Evolutionary conservation across 2,113 vertebrate genomes (phyloP).

Genomic region (Paralichthys olivaceus): DNA sequence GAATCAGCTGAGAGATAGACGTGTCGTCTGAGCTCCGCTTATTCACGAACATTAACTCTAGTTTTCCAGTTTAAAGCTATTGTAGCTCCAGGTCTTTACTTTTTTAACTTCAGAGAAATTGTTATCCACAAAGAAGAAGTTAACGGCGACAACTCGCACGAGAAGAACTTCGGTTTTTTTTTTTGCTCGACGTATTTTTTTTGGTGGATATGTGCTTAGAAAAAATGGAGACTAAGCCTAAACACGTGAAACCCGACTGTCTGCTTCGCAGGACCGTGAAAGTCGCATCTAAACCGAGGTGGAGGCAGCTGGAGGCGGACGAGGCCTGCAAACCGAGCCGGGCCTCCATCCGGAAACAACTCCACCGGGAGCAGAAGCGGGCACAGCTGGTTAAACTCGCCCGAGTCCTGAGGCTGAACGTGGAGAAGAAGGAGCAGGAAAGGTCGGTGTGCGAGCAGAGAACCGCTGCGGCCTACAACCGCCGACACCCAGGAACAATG

Average conservation of each 20-base stretch:
- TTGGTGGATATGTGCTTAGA: conserved; percentile 60
- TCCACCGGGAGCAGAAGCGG: conserved; percentile 18
- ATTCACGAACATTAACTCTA: too few species aligned
- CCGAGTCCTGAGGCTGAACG: too few species aligned
- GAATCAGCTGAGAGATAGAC: accelerated
- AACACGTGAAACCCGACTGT: neutral
- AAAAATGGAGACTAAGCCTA: conserved; percentile 42
- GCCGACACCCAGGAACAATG: conserved; percentile 51
- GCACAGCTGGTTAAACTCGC: neutral
- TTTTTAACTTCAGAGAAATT: neutral
- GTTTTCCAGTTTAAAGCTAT: too few species aligned
- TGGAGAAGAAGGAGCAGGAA: too few species aligned
- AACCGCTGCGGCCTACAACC: neutral
- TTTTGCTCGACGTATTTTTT: accelerated
- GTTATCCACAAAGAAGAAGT: neutral
- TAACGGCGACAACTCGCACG: neutral
- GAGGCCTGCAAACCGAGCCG: neutral
- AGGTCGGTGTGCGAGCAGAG: too few species aligned
- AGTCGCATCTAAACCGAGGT: neutral
- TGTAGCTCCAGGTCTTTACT: neutral
- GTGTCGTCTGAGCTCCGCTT: accelerated
- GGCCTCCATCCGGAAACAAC: neutral
- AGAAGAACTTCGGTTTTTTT: neutral
- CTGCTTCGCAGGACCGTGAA: conserved; percentile 7
- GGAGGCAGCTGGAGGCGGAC: conserved; percentile 5